Base-by-base conservation (phyloP, 2,888 invertebrate species). In the Meloe dianella region DNA sequence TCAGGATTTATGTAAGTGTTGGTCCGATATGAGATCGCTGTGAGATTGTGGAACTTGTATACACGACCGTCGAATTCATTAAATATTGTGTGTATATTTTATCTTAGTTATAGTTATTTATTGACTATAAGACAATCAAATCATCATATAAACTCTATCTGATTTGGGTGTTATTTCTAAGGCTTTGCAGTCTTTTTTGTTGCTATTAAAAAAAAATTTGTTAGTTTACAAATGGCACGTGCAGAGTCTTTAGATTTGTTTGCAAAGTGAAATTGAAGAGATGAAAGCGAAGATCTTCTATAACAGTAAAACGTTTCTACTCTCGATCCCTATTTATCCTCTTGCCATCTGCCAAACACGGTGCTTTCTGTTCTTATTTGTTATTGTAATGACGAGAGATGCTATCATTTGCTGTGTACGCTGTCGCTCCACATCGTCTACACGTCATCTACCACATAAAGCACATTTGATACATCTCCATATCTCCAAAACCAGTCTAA, bases 311-410 rank as follows among this genome's bases (percentile, higher is more conserved):
- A 22, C 20, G 20, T 2, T 47, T 17, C 38, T 41, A 17, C 38
- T 6, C 58, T 59, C 59, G 47, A 62, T 65, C 30, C 51, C 77
- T 80, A 81, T 81, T 81, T 81, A 81, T 81, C 79, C 78, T 71
- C 78, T 79, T 71, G 75, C 75, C 73, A 75, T 77, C 73, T 71
- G 74, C 68, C 71, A 77, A 78, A 81, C 79, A 80, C 78, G 75
- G 78, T 73, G 75, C 79, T 80, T 78, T 79, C 80, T 81, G 81
- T 81, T 80, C 82, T 82, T 83, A 83, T 83, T 83, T 82, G 83
- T 82, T 83, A 83, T 83, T 83, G 81, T 83, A 83, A 83, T 82
- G 82, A 82, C 80, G 80, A 79, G 76, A 77, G 83, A 83, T 83
- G 80, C 74, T 81, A 82, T 82, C 81, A 73, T 77, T 72, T 76